Percentiles rank a stretch among this genome's conserved stretches.
phyloP scores from a whole-genome alignment of 2,113 vertebrate genomes.

The Rynchops niger region DNA sequence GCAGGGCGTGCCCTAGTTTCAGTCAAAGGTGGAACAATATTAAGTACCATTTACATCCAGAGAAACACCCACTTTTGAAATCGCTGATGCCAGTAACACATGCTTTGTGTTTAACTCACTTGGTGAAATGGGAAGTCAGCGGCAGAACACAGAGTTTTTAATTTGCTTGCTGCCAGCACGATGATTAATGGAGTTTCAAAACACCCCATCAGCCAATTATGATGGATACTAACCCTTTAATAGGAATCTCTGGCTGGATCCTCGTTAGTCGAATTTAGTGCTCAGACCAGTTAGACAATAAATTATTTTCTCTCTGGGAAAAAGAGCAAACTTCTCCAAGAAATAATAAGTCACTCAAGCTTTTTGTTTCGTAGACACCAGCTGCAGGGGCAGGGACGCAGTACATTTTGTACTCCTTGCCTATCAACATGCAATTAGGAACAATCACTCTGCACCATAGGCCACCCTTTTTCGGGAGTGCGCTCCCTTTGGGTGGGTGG shows the following conservation, averaged over 20 bases:
- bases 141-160: background rate
- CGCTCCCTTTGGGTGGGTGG: background rate
- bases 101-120: conserved; percentile 10
- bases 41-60: conserved; percentile 52
- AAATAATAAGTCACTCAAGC: background rate
- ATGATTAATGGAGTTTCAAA: conserved; percentile 49
- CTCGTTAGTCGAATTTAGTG: background rate
- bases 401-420: background rate
- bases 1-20: conserved; percentile 57
- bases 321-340: conserved; percentile 24
- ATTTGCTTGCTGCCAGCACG: conserved; percentile 5
- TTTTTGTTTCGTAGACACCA: background rate
- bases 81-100: conserved; percentile 10
- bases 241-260: conserved; percentile 34
- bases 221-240: conserved; percentile 44
- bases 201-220: conserved; percentile 28
- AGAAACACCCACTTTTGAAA: conserved; percentile 62
- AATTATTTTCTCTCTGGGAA: conserved; percentile 31
- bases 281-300: conserved; percentile 22
- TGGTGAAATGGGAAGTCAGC: background rate
- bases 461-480: background rate
- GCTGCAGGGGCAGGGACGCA: background rate
- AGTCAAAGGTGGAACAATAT: conserved; percentile 47
- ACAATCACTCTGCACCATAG: background rate
- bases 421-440: background rate